Conservation (phyloP, 1,140 invertebrate genomes). For the Leptinotarsa lineolata region DNA sequence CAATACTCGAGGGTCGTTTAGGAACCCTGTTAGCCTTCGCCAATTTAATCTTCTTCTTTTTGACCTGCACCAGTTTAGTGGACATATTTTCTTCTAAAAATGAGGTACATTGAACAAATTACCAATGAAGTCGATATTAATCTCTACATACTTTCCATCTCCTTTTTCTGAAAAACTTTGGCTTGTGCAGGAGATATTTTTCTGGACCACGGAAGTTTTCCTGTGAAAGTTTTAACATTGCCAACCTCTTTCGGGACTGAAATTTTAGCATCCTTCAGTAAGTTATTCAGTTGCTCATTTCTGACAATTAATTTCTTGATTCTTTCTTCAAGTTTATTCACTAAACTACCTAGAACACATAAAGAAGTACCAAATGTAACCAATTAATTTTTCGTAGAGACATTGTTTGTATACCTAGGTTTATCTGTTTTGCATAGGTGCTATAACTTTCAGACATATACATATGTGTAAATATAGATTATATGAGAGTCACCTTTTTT, state of each 20-base stretch:
- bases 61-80: background rate
- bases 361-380: background rate
- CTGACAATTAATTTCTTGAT: slow-evolving; percentile 55
- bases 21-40: background rate
- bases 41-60: slow-evolving; percentile 4
- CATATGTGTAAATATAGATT: too few relatives aligned
- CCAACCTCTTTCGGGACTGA: slow-evolving; percentile 52
- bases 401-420: too few relatives aligned
- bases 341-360: slow-evolving; percentile 46
- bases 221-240: slow-evolving; percentile 42
- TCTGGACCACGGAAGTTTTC: slow-evolving; percentile 40
- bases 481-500: too few relatives aligned
- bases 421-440: too few relatives aligned
- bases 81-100: background rate
- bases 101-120: background rate
- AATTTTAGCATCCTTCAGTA: slow-evolving; percentile 57
- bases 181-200: slow-evolving; percentile 46
- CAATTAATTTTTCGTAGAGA: too few relatives aligned
- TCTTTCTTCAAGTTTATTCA: slow-evolving; percentile 55
- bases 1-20: background rate
- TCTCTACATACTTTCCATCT: slow-evolving; percentile 46
- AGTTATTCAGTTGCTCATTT: slow-evolving; percentile 57
- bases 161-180: slow-evolving; percentile 44
- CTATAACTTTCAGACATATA: too few relatives aligned
- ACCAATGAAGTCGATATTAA: slow-evolving; percentile 3